Base-by-base conservation (phyloP, 2,113 vertebrate genomes). In the Sceloporus tristichus region DNA sequence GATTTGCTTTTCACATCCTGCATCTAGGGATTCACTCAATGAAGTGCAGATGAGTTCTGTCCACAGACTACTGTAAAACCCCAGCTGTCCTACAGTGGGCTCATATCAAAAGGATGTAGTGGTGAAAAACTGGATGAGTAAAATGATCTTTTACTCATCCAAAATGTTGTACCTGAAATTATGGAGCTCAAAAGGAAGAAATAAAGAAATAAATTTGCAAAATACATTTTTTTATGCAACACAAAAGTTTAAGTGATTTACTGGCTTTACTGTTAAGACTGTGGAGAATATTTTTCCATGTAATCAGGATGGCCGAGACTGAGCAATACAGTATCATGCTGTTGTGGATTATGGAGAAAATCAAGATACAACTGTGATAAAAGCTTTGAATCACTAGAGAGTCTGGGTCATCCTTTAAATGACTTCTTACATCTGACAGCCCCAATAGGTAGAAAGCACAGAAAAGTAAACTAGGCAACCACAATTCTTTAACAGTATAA, bases 331-430 rank as follows among this genome's bases (percentile, higher is more conserved):
- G 59, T 34, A 70, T 27, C 14, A 16, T 84, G 48, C 48, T 38
- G 23, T 23, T 84, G 29, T 29, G 7, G 65, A 71, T 83, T 83
- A 70, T 18, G 29, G 82, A 34, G 66, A 84, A 71, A 23, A 74
- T 23, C 40, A 48, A 23, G 40, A 7, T 70, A 48, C 48, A 48
- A 59, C 34, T 54, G 19, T 75, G 10, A n/a, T 84, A 73, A 54
- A 82, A 54, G 8, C 29, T 34, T 59, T 85, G 68, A n/a, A 75
- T 76, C 23, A 59, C 38, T 40, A 40, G 62, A 19, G 34, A 76
- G 71, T 16, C 10, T 62, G 23, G 84, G 76, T 40, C 54, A 53
- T 76, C 82, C 53, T 84, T 53, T 73, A 73, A 84, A 73, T 84
- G 48, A 40, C 53, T 74, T 56, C 29, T 29, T 84, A 34, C 38